phyloP scores from a whole-genome alignment of 2,797 vertebrate genomes.

The Pantherophis alleghaniensis region DNA sequence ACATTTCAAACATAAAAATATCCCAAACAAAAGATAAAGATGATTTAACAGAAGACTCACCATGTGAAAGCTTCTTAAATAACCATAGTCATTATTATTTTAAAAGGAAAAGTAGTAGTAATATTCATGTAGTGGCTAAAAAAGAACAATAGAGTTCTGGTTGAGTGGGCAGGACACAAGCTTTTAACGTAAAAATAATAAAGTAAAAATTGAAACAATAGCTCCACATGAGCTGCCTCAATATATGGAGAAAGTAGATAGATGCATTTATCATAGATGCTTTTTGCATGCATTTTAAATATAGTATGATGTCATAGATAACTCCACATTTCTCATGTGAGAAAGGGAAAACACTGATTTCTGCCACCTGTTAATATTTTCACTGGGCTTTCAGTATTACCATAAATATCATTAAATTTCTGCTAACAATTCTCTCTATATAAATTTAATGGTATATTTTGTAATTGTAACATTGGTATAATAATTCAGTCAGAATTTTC shows the following conservation, averaged over 20 bases:
- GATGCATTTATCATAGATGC: neutral
- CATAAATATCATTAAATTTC: neutral
- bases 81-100: slow-evolving; percentile 8
- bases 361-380: neutral
- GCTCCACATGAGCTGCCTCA: neutral
- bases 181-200: neutral
- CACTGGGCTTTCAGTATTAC: neutral
- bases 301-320: neutral
- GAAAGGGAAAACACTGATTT: neutral
- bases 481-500: neutral
- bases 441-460: neutral
- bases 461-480: neutral
- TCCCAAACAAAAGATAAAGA: slow-evolving; percentile 2
- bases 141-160: neutral
- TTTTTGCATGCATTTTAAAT: neutral
- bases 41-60: neutral
- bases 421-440: neutral
- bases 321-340: neutral
- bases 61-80: neutral
- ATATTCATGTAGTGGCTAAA: neutral
- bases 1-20: neutral
- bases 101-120: neutral
- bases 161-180: neutral
- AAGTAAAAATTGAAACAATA: neutral
- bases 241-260: neutral